Conservation (phyloP, 92 coral and sea anemone species). For the Palythoa caribaeorum region DNA sequence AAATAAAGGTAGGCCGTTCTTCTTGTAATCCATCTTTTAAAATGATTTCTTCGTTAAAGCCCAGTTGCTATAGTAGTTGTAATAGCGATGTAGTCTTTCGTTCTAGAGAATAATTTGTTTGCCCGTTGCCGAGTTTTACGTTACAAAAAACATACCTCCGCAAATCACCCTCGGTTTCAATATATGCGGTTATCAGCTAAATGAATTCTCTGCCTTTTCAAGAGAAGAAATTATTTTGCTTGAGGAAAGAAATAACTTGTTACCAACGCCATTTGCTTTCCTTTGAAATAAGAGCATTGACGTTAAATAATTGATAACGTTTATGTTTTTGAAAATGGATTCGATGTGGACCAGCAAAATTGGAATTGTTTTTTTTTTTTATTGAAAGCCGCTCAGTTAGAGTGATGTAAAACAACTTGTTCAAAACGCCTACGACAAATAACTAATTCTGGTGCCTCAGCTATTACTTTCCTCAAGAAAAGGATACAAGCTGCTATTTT, state of each 20-base stretch:
- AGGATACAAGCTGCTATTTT: too few relatives aligned
- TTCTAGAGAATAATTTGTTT: neutral
- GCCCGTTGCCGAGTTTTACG: neutral
- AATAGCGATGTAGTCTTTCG: neutral
- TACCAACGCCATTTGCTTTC: conserved; percentile 13
- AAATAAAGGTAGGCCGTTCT: too few relatives aligned
- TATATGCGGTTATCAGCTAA: neutral
- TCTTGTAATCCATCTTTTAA: too few relatives aligned
- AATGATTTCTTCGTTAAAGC: too few relatives aligned
- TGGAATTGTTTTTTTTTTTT: neutral
- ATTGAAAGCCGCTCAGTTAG: conserved; percentile 32
- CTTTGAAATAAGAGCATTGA: conserved; percentile 21
- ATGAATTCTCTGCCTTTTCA: neutral
- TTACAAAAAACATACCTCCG: neutral
- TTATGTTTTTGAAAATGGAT: conserved; percentile 29
- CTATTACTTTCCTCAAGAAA: too few relatives aligned
- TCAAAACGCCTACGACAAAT: neutral
- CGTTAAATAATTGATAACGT: conserved; percentile 26
- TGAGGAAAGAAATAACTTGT: conserved; percentile 11
- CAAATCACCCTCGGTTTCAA: neutral
- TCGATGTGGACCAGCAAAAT: conserved; percentile 22
- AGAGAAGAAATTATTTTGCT: neutral
- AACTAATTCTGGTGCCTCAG: too few relatives aligned
- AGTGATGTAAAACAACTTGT: neutral
- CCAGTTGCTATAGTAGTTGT: neutral